These are phyloP conservation scores for Nemapogon koenigi DNA, from an alignment of 2,888 invertebrate species.

Conservation along the genomic window DNA sequence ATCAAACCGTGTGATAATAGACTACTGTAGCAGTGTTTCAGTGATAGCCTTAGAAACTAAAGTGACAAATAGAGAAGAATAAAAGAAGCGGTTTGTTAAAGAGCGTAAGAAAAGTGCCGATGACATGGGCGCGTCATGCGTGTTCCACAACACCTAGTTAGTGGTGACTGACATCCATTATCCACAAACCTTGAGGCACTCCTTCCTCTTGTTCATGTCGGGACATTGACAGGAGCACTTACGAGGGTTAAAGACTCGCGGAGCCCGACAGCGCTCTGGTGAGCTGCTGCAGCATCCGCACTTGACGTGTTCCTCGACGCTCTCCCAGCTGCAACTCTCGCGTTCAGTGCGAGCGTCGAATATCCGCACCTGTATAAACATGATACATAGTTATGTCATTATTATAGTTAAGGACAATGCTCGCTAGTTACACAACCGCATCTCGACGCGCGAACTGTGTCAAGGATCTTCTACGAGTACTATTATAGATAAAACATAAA, in stretches of 20 bases:
- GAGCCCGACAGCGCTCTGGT: constrained; percentile 32
- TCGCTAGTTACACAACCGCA: constrained; percentile 22
- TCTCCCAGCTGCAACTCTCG: constrained; percentile 43
- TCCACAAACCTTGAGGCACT: constrained; percentile 56
- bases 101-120: background rate
- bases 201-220: constrained; percentile 43
- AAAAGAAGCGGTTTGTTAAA: constrained; percentile 6
- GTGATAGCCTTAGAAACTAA: too few relatives aligned
- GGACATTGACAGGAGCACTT: constrained; percentile 59
- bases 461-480: constrained; percentile 40
- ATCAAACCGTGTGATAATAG: too few relatives aligned
- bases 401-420: constrained; percentile 30
- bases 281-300: constrained; percentile 36
- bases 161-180: constrained; percentile 51
- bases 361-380: constrained; percentile 37
- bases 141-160: constrained; percentile 31
- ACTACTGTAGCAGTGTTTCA: too few relatives aligned
- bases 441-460: constrained; percentile 28
- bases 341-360: constrained; percentile 41
- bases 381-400: constrained; percentile 28
- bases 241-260: constrained; percentile 48
- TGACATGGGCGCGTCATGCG: constrained; percentile 24
- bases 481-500: constrained; percentile 26
- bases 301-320: constrained; percentile 41
- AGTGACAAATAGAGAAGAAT: too few relatives aligned